Evolutionary conservation across 1,140 invertebrate species (phyloP), one percentile per base, ranked within the genome.

Genomic region (Monochamus saltuarius): DNA sequence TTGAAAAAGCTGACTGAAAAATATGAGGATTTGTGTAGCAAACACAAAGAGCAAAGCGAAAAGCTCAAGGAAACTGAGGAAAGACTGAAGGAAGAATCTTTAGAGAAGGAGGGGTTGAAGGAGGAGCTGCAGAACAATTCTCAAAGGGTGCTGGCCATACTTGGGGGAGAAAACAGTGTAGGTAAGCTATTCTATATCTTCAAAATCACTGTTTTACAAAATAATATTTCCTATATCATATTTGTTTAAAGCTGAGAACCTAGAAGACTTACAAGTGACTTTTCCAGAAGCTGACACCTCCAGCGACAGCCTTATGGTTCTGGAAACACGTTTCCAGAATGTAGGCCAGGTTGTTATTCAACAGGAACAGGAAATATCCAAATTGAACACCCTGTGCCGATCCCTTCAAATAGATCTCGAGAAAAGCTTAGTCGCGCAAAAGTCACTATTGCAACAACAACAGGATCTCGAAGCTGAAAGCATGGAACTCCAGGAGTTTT

Each of bases 311-410:
- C 80, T 92, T 17, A 76, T 88, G 10, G 87, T 89, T 56, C 76
- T 92, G 42, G 89, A 91, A 72, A 83, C 84, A 8, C 87, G 89
- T 69, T 81, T 91, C 36, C 85, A 89, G 59, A 82, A 87, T 8
- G 88, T 89, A 1, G 84, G 87, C n/a, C 83, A 89, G 71, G 82
- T 89, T 40, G 83, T 90, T 0, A 81, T 86, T 11, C 82, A 84
- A 69, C 88, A 91, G 39, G 88, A 90, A 67, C 77, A 85, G n/a
- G 88, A 91, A 77, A 89, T 90, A 50, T 83, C 84, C n/a, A 80
- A 86, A 64, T 68, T 91, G 16, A 81, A 89, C 51, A 81, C 83
- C 6, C 78, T 85, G 45, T 88, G 87, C 65, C 79, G 85, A 43
- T 83, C 84, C 49, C 70, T 90, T 10, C 88, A 88, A 66, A 78